Base-by-base conservation (phyloP, 2,113 vertebrate species). In the Xerus inauris region DNA sequence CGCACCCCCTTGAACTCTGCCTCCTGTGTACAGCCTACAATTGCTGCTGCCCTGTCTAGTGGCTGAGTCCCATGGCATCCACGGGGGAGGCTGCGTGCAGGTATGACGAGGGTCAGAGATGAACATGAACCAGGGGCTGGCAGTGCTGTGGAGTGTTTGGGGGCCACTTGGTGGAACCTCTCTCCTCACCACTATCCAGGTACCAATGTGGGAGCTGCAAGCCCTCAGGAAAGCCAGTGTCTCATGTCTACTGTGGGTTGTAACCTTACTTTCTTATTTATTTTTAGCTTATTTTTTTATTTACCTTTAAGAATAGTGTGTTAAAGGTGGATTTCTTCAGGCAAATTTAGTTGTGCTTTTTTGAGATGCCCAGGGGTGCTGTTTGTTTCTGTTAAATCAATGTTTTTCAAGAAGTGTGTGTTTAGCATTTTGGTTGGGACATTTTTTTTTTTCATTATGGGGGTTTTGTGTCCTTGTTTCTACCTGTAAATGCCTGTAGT, bases 151-250 rank as follows among this genome's bases (percentile, higher is more conserved):
- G 30, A 8, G 6, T 10, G 11, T 32, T 54, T 57, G 47, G 7
- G 59, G 38, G 26, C 0, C 17, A 1, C 26, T 49, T 16, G 0
- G 3, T 30, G 32, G 54, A 42, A 28, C 11, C 38, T 47, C 62
- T 92, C 45, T 22, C 28, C 65, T 79, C 17, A 13, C 45, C 24
- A 16, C 9, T 40, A 9, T 6, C 30, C 47, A 28, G 5, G 28
- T 40, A 5, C 32, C 14, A 19, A 22, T 9, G 1, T 3, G 6
- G 32, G 69, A 28, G 2, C 32, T 77, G 26, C n/a, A 45, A 6
- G 62, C n/a, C 24, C 0, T 59, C 24, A 4, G 19, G 26, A 16
- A 0, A 1, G 30, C 1, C 0, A 16, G 5, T 69, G 38, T 10
- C 22, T 14, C 11, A 1, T 13, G 5, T 26, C 45, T 49, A 17